phyloP scores from a whole-genome alignment of 2,888 invertebrate genomes.

The Tenthredo amoena region DNA sequence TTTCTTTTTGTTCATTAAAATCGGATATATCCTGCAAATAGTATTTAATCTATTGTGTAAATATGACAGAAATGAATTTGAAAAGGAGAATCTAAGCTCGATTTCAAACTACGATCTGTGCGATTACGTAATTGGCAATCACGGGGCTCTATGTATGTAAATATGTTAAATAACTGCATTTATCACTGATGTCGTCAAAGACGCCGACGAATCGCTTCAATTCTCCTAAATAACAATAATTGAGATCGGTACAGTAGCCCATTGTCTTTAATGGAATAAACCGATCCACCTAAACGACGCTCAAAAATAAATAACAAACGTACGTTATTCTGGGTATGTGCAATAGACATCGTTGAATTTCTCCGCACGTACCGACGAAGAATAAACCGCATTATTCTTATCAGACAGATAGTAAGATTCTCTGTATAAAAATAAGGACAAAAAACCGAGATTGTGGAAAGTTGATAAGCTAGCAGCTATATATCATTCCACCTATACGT shows the following conservation, averaged over 20 bases:
- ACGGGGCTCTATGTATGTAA: background rate
- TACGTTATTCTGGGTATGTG: background rate
- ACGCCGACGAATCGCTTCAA: background rate
- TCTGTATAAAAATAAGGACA: background rate
- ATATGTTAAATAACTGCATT: constrained; percentile 2
- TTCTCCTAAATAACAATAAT: background rate
- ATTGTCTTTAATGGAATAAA: background rate
- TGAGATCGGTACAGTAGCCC: background rate
- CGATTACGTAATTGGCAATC: background rate
- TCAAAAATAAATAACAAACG: background rate
- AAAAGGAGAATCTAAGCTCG: background rate
- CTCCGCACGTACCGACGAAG: background rate
- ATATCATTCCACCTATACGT: background rate
- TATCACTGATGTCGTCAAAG: background rate
- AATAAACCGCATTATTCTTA: background rate
- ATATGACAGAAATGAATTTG: background rate
- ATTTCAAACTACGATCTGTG: background rate
- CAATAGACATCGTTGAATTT: background rate
- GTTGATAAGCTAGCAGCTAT: background rate
- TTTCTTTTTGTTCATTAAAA: background rate
- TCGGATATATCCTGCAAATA: background rate
- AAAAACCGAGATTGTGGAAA: background rate
- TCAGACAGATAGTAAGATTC: background rate
- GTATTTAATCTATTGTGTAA: background rate
- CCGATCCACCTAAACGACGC: background rate